Evolutionary conservation across 2,113 vertebrate species (phyloP).

Genomic region (Xenopus laevis): DNA sequence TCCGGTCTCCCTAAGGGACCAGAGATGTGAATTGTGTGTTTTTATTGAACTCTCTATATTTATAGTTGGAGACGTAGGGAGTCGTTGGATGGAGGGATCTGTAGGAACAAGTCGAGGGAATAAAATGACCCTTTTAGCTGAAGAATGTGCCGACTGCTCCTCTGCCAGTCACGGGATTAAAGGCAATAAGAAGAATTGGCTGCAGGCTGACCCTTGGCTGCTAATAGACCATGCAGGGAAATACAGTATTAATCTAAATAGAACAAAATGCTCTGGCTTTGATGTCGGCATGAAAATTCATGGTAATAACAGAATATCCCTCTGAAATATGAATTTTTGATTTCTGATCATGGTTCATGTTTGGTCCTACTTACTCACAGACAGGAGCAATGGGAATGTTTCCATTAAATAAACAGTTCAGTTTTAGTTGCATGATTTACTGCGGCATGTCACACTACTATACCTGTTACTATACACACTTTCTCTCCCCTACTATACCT

Average conservation of each 20-base stretch:
- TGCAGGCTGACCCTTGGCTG: neutral
- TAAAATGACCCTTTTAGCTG: neutral
- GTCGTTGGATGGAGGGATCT: neutral
- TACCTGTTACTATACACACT: too few relatives aligned
- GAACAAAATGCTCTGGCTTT: neutral
- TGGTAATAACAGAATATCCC: too few relatives aligned
- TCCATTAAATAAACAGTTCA: too few relatives aligned
- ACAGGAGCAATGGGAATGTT: too few relatives aligned
- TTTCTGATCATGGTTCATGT: too few relatives aligned
- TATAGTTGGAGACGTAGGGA: neutral
- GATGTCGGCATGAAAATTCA: too few relatives aligned
- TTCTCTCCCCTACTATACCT: too few relatives aligned
- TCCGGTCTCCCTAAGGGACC: neutral
- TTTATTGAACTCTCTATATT: slow-evolving; percentile 3
- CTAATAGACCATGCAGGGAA: neutral
- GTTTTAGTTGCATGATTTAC: too few relatives aligned
- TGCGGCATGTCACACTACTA: too few relatives aligned
- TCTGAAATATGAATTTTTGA: too few relatives aligned
- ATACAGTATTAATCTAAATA: neutral
- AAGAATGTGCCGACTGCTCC: neutral
- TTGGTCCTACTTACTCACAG: too few relatives aligned
- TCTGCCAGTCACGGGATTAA: neutral
- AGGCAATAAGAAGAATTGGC: neutral
- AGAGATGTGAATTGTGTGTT: neutral
- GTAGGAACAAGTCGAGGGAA: neutral